Base-by-base conservation (phyloP, 2,888 invertebrate genomes). In the Congeria kusceri region DNA sequence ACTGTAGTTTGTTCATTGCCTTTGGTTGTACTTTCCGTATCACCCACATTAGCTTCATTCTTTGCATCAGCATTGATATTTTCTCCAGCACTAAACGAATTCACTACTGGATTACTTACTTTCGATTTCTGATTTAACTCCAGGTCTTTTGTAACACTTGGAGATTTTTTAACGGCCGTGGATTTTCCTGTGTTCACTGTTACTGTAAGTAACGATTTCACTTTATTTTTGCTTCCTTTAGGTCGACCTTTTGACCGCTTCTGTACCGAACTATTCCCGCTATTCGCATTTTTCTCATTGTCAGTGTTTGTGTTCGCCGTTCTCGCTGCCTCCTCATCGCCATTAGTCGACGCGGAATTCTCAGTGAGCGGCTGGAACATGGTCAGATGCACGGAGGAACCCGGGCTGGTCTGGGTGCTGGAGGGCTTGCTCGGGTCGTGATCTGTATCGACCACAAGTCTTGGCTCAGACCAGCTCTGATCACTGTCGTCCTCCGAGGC, bases 361-460 rank as follows among this genome's bases (percentile, higher is more conserved):
- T 56, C 61, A 64, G 75, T 83, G n/a, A 83, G 63, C 18, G 82
- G 82, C 29, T 83, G 76, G 47, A 83, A 83, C 27, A 66, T 23
- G 5, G 82, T 78, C 15, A 83, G 39, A 4, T 69, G 53, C 27
- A 79, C 63, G 5, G 68, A 64, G 7, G 67, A 75, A 1, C 58
- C 69, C 18, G 79, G 75, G n/a, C 79, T 79, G 3, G 71, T 67
- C 25, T 75, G 75, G 25, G 63, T 46, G 57, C 75, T 68, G 3
- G 71, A 72, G 46, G 57, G 64, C 58, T 64, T 72, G 9, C 29
- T 27, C 18, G 27, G 44, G 11, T 57, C 64, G 32, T 72, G 63
- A 32, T 49, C 39, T n/a, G 53, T 53, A 53, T 53, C 53, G 9
- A 53, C 53, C 5, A 25, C 28, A 1, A 59, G 23, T 27, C 27